Conservation (phyloP, 92 coral and sea anemone genomes). For the Porites lobata region DNA sequence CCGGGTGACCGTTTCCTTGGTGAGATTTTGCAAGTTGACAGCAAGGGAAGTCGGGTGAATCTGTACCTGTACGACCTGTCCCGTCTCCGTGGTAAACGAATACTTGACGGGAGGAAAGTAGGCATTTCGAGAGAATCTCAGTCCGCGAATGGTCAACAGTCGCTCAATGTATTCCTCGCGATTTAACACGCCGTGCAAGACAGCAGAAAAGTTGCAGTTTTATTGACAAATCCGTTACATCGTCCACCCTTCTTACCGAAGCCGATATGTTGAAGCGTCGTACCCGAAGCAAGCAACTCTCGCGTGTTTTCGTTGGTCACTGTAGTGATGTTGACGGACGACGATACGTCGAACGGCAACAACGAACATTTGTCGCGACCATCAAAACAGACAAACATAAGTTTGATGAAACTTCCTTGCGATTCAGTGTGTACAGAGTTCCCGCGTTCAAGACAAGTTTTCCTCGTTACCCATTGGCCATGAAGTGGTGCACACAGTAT, state of each 20-base stretch:
- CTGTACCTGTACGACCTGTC: conserved; percentile 6
- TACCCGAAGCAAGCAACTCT: conserved; percentile 25
- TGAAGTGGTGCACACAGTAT: conserved; percentile 19
- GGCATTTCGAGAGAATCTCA: conserved; percentile 4
- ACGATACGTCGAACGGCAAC: conserved; percentile 19
- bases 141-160: conserved; percentile 13
- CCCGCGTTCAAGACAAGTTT: not conserved
- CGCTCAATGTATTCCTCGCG: not conserved
- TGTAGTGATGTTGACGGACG: conserved; percentile 23
- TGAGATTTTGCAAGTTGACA: conserved; percentile 22
- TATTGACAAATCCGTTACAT: conserved; percentile 3
- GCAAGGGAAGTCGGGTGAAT: conserved; percentile 13
- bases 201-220: conserved; percentile 22
- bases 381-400: conserved; percentile 24
- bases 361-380: conserved; percentile 16
- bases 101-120: conserved; percentile 25
- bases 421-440: conserved; percentile 35
- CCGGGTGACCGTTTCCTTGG: not conserved
- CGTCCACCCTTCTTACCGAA: conserved; percentile 14
- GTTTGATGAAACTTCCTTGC: conserved; percentile 15
- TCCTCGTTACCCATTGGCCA: conserved; percentile 15
- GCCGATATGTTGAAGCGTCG: conserved; percentile 10
- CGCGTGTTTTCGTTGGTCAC: conserved; percentile 12
- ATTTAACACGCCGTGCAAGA: conserved; percentile 25
- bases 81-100: not conserved